A percentile compares a stretch with the other conserved stretches of the same genome.
These are phyloP conservation scores for Ophonus ardosiacus DNA, from an alignment of 2,888 invertebrate genomes.

Conservation along the genomic window DNA sequence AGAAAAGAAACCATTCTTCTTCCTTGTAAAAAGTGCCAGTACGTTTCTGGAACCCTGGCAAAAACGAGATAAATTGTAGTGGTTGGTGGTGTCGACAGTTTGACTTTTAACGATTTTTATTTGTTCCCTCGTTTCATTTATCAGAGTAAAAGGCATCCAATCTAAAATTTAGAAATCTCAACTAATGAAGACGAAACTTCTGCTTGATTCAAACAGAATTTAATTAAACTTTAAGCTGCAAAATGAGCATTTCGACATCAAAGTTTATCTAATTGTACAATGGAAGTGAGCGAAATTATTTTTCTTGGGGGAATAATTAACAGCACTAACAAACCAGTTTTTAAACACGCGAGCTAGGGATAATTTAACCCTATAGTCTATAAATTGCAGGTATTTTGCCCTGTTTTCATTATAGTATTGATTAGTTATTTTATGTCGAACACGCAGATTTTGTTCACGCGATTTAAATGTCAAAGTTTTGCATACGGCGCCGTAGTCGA, in stretches of 20 bases:
- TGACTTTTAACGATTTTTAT: conserved; percentile 25
- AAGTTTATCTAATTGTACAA: conserved; percentile 16
- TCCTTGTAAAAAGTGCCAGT: neutral
- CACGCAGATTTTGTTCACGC: conserved; percentile 41
- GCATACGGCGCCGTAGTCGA: neutral
- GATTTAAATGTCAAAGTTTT: conserved; percentile 42
- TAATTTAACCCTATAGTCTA: conserved; percentile 34
- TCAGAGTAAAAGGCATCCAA: conserved; percentile 19
- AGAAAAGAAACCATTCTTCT: neutral
- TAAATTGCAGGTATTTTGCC: conserved; percentile 30
- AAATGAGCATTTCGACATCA: conserved; percentile 20
- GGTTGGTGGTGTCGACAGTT: conserved; percentile 8
- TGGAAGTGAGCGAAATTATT: neutral
- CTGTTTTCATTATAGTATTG: conserved; percentile 27
- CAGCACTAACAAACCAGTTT: neutral
- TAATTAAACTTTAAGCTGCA: conserved; percentile 39
- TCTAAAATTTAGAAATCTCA: conserved; percentile 41
- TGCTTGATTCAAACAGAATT: conserved; percentile 27
- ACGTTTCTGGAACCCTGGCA: neutral
- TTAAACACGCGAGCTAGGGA: neutral
- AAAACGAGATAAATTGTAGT: conserved; percentile 35
- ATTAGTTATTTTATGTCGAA: conserved; percentile 35
- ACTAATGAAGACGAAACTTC: conserved; percentile 28
- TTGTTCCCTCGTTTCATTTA: conserved; percentile 14
- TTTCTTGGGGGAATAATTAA: neutral